Evolutionary conservation across 2,797 vertebrate genomes (phyloP).

Genomic region (Sarcophilus harrisii): DNA sequence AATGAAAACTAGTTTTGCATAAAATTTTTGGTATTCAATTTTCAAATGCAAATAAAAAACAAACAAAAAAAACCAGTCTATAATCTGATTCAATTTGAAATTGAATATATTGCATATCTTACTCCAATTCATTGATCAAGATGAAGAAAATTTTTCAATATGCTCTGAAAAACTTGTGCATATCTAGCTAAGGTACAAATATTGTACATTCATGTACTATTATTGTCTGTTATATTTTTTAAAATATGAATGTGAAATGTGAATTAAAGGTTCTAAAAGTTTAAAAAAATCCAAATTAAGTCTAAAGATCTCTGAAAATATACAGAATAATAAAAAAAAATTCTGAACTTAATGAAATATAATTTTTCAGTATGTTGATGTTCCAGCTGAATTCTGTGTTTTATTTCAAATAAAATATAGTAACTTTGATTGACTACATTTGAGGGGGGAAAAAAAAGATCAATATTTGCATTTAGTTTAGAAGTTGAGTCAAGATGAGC

Average conservation of each 20-base stretch:
- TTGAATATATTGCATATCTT: background rate
- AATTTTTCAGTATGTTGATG: conserved; percentile 60
- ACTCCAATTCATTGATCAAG: background rate
- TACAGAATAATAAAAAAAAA: conserved; percentile 5
- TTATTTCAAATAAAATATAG: conserved; percentile 66
- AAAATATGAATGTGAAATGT: background rate
- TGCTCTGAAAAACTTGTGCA: conserved; percentile 13
- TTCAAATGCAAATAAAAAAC: conserved; percentile 27
- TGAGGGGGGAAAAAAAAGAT: conserved; percentile 57
- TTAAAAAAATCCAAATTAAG: conserved; percentile 28
- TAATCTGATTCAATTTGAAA: conserved; percentile 45
- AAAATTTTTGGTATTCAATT: background rate
- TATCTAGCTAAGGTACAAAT: conserved; percentile 32
- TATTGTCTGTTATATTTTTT: background rate
- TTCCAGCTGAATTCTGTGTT: conserved; percentile 56
- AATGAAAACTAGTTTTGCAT: conserved; percentile 9
- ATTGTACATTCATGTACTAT: conserved; percentile 35
- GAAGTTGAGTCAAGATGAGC: conserved; percentile 74
- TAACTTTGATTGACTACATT: conserved; percentile 53
- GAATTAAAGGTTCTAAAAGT: conserved; percentile 53
- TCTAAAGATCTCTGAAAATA: conserved; percentile 39
- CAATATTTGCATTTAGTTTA: conserved; percentile 76
- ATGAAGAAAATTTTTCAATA: conserved; percentile 47
- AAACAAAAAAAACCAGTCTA: background rate
- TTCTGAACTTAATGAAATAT: conserved; percentile 43